phyloP scores from a whole-genome alignment of 1,140 invertebrate genomes.

The Papilio helenus region DNA sequence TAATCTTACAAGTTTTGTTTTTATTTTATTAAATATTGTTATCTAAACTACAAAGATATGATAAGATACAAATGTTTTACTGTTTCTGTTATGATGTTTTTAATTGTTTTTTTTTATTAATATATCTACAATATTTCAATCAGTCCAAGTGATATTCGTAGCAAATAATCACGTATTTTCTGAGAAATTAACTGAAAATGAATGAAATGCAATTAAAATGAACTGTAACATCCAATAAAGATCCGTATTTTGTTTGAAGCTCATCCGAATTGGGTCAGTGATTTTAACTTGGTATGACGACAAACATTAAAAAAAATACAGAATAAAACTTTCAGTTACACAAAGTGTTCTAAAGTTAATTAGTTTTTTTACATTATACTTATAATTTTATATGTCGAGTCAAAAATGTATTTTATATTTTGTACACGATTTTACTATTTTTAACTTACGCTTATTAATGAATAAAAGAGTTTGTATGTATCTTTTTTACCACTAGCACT shows the following conservation, averaged over 20 bases:
- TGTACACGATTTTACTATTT: background rate
- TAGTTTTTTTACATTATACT: background rate
- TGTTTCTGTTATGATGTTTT: background rate
- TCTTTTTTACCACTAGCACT: background rate
- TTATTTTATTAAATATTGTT: background rate
- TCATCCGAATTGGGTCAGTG: conserved; percentile 4
- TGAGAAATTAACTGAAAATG: background rate
- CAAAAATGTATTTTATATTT: background rate
- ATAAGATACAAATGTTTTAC: background rate
- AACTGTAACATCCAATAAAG: background rate
- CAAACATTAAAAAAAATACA: background rate
- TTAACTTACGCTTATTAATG: background rate
- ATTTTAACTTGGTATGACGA: background rate
- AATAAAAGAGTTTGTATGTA: background rate
- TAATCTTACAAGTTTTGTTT: background rate
- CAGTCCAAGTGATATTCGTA: background rate
- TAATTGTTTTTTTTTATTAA: no score
- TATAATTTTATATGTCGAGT: background rate
- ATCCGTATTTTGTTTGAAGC: background rate
- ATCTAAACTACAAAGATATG: background rate
- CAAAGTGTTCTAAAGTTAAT: background rate
- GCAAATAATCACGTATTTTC: background rate
- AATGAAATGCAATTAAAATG: conserved; percentile 8
- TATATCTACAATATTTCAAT: background rate
- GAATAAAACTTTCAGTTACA: background rate